A percentile compares a stretch with the other conserved stretches of the same genome.
phyloP scores from a whole-genome alignment of 2,888 invertebrate genomes.

The Dynastes grantii region DNA sequence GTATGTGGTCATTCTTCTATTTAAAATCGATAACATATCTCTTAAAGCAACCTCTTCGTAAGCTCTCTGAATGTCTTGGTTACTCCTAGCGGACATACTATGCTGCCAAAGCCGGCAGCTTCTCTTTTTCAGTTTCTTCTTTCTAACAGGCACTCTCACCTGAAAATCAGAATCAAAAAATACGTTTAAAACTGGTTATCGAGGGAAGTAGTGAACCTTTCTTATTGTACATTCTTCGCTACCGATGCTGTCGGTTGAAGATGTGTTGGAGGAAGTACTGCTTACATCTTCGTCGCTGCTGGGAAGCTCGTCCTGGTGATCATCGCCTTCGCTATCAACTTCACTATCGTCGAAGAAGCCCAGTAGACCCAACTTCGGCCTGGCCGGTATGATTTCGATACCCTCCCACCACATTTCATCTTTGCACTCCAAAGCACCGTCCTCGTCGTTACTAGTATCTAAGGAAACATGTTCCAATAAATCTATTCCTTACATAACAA shows the following conservation, averaged over 20 bases:
- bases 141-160: constrained; percentile 43
- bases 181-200: constrained; percentile 18
- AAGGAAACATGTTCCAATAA: background rate
- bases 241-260: constrained; percentile 56
- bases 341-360: constrained; percentile 64
- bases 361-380: constrained; percentile 77
- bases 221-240: constrained; percentile 63
- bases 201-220: constrained; percentile 56
- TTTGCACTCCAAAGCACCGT: constrained; percentile 76
- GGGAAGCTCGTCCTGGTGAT: constrained; percentile 5
- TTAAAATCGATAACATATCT: constrained; percentile 78
- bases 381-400: constrained; percentile 77
- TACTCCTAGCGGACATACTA: constrained; percentile 85
- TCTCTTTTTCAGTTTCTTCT: constrained; percentile 56
- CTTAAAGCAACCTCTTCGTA: constrained; percentile 85
- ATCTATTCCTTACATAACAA: too few relatives aligned
- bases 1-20: constrained; percentile 67
- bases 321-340: constrained; percentile 24
- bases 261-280: constrained; percentile 52
- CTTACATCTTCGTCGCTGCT: constrained; percentile 31
- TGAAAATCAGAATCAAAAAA: constrained; percentile 33
- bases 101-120: constrained; percentile 82
- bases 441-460: constrained; percentile 65
- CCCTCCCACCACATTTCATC: constrained; percentile 85
- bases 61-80: constrained; percentile 90